Evolutionary conservation across 2,888 invertebrate species (phyloP).

Genomic region (Agrochola litura): DNA sequence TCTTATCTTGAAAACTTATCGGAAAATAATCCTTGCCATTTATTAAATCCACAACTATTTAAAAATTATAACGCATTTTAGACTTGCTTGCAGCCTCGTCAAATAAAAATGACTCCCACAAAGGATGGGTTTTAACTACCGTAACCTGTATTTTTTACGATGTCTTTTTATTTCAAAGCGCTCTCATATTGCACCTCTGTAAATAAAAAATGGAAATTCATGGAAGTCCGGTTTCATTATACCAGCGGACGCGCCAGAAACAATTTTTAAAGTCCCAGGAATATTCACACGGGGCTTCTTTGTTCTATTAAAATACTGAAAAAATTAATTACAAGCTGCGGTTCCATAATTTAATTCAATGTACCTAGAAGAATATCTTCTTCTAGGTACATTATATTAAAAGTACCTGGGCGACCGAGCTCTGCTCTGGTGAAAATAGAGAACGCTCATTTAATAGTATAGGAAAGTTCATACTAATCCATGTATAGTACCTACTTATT

Average conservation of each 20-base stretch:
- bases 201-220: slow-evolving; percentile 56
- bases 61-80: too few species aligned
- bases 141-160: slow-evolving; percentile 2
- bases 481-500: too few species aligned
- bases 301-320: slow-evolving; percentile 14
- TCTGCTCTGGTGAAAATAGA: too few species aligned
- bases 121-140: slow-evolving; percentile 6
- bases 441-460: too few species aligned
- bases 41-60: too few species aligned
- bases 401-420: too few species aligned
- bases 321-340: neutral
- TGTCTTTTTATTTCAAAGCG: slow-evolving; percentile 9
- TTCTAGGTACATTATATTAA: too few species aligned
- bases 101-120: neutral
- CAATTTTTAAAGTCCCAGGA: neutral
- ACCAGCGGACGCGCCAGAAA: slow-evolving; percentile 16
- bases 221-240: slow-evolving; percentile 48
- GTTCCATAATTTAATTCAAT: neutral
- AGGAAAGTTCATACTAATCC: too few species aligned
- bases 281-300: slow-evolving; percentile 12
- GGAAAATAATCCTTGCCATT: neutral
- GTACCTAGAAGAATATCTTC: too few species aligned
- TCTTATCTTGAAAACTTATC: neutral
- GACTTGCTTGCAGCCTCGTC: neutral
- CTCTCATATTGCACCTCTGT: slow-evolving; percentile 31